Base-by-base conservation (phyloP, 2,113 vertebrate genomes). In the Gymnobelideus leadbeateri region DNA sequence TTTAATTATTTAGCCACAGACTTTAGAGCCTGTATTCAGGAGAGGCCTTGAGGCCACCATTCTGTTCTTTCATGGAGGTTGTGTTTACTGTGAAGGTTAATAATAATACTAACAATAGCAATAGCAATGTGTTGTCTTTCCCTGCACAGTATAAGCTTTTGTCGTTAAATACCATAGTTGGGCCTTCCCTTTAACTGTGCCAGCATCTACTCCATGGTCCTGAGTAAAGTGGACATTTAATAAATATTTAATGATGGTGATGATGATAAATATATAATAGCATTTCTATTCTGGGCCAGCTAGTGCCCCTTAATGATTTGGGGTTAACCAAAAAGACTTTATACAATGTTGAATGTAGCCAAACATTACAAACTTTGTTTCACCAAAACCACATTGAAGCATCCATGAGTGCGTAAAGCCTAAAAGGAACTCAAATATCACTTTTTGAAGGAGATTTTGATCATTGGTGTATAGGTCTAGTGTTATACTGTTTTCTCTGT, bases 101-200 rank as follows among this genome's bases (percentile, higher is more conserved):
- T 37, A 53, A 19, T 91, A 46, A 28, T 43, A 43, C 8, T 8
- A 25, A 7, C 11, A 10, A 1, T 0, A 3, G 0, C 0, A 3
- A 0, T 47, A 46, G 0, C 0, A 3, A 0, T 47, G 26, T n/a
- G 14, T 3, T 77, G 89, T 61, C 10, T 11, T 26, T 14, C 8
- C 24, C 10, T 21, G 0, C 0, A 0, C 19, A 68, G 1, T 50
- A n/a, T 91, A 84, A 84, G n/a, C 68, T 43, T 84, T 84, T 43
- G 37, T 43, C 19, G n/a, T 84, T 84, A 84, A 84, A 84, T 84
- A 84, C 19, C 5, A 84, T 84, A 84, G n/a, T 23, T 19, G 50
- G 4, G 19, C 8, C 53, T 54, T 90, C 19, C 37, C 52, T 46
- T 37, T 14, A 53, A 14, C 16, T 68, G 68, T 47, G 31, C 1